These are phyloP conservation scores for Muscidifurax raptorellus DNA, from an alignment of 1,140 invertebrate genomes.

Conservation along the genomic window DNA sequence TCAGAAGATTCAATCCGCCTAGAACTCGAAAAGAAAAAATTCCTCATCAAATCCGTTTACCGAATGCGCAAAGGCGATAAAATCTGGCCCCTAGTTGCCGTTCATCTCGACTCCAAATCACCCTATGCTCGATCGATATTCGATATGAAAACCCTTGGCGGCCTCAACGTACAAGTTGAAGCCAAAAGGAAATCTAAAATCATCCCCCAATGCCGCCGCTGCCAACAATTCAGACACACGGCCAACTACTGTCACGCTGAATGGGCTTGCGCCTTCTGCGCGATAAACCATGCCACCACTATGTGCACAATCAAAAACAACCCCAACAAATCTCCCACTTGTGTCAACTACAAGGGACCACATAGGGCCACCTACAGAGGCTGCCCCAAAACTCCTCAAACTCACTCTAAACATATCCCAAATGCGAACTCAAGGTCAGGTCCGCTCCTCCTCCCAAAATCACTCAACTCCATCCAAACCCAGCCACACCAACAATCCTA, in stretches of 20 bases:
- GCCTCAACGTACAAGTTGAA: background rate
- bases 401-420: background rate
- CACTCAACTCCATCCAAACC: background rate
- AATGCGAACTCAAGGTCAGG: background rate
- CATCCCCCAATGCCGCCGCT: constrained; percentile 38
- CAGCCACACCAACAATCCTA: too few relatives aligned
- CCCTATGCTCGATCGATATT: background rate
- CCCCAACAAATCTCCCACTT: background rate
- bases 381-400: constrained; percentile 19
- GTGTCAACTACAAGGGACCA: constrained; percentile 15
- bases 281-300: constrained; percentile 8
- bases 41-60: background rate
- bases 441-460: background rate
- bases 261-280: constrained; percentile 17
- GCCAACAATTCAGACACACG: background rate
- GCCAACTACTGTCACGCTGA: background rate
- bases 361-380: constrained; percentile 7
- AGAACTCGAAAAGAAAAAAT: background rate
- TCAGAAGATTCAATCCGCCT: background rate
- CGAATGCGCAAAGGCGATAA: background rate
- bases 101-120: background rate
- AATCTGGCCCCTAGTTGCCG: background rate
- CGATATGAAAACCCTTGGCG: background rate
- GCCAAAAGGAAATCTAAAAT: constrained; percentile 29
- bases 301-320: background rate